Evolutionary conservation across 2,888 invertebrate species (phyloP).

Genomic region (Nomada ferruginata): DNA sequence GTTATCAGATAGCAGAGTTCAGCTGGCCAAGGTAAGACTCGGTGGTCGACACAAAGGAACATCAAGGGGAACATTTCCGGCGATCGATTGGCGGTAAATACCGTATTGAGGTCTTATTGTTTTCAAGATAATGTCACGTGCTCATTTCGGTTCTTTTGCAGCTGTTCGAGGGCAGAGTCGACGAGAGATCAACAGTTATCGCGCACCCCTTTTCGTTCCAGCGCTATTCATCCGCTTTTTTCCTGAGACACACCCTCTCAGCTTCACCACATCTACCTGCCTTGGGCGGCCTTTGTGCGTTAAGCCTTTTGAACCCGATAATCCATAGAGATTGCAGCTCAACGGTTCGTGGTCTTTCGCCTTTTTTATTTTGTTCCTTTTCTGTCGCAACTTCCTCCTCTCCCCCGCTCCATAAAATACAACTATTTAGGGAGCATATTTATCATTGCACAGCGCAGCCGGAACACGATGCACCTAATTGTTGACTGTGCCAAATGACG

Average conservation of each 20-base stretch:
- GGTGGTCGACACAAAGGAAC: constrained; percentile 13
- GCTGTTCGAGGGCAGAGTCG: constrained; percentile 30
- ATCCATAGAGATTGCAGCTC: constrained; percentile 66
- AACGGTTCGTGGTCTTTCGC: constrained; percentile 42
- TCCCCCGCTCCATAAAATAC: neutral
- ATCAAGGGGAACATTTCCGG: constrained; percentile 1
- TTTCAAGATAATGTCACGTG: constrained; percentile 47
- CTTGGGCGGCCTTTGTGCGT: constrained; percentile 64
- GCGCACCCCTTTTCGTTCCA: constrained; percentile 46
- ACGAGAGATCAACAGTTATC: constrained; percentile 49
- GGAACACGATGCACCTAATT: neutral
- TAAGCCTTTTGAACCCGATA: constrained; percentile 66
- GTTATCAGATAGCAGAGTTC: constrained; percentile 23
- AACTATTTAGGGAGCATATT: constrained; percentile 18
- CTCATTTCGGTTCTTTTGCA: constrained; percentile 47
- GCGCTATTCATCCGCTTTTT: constrained; percentile 36
- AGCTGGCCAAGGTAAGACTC: constrained; percentile 7
- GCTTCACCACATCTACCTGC: constrained; percentile 32
- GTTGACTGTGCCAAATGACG: neutral
- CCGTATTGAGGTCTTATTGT: constrained; percentile 39
- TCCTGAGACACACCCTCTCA: constrained; percentile 35
- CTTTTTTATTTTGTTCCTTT: constrained; percentile 25
- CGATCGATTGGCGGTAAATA: constrained; percentile 27
- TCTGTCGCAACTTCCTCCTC: constrained; percentile 12
- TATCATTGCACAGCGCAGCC: neutral